Evolutionary conservation across 2,888 invertebrate species (phyloP), one percentile per base, ranked within the genome.

Genomic region (Synergus laeviventris): DNA sequence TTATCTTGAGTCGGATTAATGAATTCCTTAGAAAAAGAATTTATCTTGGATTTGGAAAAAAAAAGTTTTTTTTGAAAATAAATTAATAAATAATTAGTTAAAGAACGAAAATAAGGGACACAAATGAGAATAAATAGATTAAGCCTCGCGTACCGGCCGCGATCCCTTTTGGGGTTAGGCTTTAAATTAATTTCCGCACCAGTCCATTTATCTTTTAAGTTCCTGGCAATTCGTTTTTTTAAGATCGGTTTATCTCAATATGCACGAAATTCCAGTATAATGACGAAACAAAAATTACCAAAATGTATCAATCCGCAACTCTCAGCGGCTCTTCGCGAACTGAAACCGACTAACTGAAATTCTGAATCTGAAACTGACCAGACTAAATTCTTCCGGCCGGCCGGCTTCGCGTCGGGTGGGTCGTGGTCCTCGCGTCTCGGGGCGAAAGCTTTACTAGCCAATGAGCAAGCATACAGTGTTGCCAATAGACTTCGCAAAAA

Each of bases 61-160:
- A 31, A 42, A 21, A 16, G 7, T 16, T 12, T 60, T 74, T 18
- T 31, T 18, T n/a, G n/a, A 36, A 16, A 77, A 77, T 76, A 66
- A 76, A 77, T 77, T 61, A 77, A 77, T 79, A 74, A 78, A 74
- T 70, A 70, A 3, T 74, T 60, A 74, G 16, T 45, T 31, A 39
- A 39, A 39, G 61, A 45, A 74, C 74, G n/a, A 61, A 74, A 42
- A 61, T 59, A 59, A 60, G 70, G 70, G 49, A 70, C 49, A 70
- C 49, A 70, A 70, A 70, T 45, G 70, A 54, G 31, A 70, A 70
- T 49, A 49, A 70, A 66, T 70, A 49, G 24, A n/a, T n/a, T n/a
- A n/a, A n/a, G 49, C 70, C 49, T 64, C 18, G 12, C 31, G 31
- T 49, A 70, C 70, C 49, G 24, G 70, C 49, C 42, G 45, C 5